phyloP scores from a whole-genome alignment of 2,113 vertebrate species.

The Epinephelus lanceolatus region DNA sequence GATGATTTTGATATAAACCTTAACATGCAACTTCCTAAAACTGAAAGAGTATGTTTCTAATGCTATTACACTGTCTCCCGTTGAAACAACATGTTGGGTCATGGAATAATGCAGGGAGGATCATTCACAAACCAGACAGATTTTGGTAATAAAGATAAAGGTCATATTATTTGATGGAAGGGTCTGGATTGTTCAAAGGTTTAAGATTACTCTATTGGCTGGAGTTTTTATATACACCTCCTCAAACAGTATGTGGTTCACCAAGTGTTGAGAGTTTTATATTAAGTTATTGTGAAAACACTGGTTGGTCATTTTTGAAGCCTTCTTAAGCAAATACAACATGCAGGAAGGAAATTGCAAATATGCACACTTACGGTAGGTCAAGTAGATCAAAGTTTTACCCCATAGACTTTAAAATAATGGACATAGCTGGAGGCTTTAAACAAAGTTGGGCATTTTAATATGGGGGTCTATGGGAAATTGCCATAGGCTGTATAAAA shows the following conservation, averaged over 20 bases:
- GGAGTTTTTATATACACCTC: neutral
- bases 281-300: neutral
- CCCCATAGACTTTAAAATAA: no score
- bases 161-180: neutral
- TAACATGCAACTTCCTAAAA: no score
- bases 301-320: neutral
- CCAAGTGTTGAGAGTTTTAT: neutral
- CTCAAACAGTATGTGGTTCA: neutral
- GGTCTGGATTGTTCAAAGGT: neutral
- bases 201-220: conserved; percentile 1
- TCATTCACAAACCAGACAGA: neutral
- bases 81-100: neutral
- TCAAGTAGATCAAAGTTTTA: neutral
- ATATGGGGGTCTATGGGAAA: no score
- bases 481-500: no score
- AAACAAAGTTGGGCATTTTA: no score
- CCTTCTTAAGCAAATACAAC: neutral
- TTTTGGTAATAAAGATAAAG: conserved; percentile 3
- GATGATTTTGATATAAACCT: neutral
- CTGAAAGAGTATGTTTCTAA: neutral
- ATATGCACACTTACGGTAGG: neutral
- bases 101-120: neutral
- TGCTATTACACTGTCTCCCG: neutral
- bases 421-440: no score
- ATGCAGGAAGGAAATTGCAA: neutral